Percentiles rank a stretch among this genome's conserved stretches.
phyloP scores from a whole-genome alignment of 2,888 invertebrate species.

The Epinotia demarniana region DNA sequence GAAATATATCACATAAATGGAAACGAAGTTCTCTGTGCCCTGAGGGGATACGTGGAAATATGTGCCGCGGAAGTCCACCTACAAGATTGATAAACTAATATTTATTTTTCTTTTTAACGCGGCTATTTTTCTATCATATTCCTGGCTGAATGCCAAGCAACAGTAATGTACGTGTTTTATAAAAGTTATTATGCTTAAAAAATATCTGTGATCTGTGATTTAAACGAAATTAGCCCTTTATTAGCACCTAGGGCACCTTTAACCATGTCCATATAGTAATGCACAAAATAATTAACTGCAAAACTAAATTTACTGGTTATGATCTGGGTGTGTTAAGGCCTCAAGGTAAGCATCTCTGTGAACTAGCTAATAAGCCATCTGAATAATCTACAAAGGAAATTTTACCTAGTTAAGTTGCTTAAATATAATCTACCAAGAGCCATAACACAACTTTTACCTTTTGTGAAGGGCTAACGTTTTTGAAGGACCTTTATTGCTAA shows the following conservation, averaged over 20 bases:
- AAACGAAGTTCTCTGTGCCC: conserved; percentile 16
- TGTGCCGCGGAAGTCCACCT: conserved; percentile 14
- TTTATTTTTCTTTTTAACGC: conserved; percentile 38
- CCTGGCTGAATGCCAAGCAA: conserved; percentile 22
- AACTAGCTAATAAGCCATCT: too few relatives aligned
- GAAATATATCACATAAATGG: conserved; percentile 24
- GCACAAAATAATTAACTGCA: too few relatives aligned
- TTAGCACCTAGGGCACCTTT: too few relatives aligned
- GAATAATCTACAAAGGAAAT: too few relatives aligned
- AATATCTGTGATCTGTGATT: too few relatives aligned
- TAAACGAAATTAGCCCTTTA: too few relatives aligned
- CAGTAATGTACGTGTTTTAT: not conserved
- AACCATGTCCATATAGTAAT: too few relatives aligned
- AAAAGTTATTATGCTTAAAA: not conserved
- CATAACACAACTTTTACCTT: conserved; percentile 16
- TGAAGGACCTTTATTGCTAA: not conserved
- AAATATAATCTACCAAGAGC: conserved; percentile 4
- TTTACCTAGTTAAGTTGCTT: not conserved
- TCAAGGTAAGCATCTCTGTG: too few relatives aligned
- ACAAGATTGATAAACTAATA: conserved; percentile 33
- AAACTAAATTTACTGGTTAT: too few relatives aligned
- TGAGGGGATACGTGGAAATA: conserved; percentile 25
- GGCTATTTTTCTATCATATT: conserved; percentile 7
- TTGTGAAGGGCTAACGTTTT: conserved; percentile 5
- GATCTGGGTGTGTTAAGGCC: too few relatives aligned